Conservation (phyloP, 1,140 invertebrate genomes). For the Alviniconcha marisindica region DNA sequence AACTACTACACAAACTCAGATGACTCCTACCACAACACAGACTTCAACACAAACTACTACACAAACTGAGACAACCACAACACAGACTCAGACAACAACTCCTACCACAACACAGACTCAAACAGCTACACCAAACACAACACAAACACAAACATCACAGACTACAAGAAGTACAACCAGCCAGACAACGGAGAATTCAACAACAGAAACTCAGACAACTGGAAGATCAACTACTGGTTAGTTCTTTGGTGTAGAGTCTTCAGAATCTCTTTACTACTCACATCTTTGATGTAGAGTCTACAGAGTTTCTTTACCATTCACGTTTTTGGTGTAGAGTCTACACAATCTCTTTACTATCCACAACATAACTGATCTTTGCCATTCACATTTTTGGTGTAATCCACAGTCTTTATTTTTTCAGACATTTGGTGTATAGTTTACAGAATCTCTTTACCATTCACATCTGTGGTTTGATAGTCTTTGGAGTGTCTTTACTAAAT, state of each 20-base stretch:
- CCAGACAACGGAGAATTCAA: neutral
- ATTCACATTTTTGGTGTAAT: too few species aligned
- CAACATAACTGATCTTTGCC: too few species aligned
- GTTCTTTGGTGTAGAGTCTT: neutral
- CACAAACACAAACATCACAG: neutral
- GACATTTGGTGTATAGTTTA: too few species aligned
- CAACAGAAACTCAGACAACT: conserved; percentile 7
- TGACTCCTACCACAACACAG: conserved; percentile 14
- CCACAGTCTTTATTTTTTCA: too few species aligned
- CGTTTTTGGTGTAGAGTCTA: too few species aligned
- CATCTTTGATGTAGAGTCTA: too few species aligned
- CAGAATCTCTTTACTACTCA: too few species aligned
- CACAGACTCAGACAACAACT: conserved; percentile 5
- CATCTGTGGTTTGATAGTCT: too few species aligned
- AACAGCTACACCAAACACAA: neutral
- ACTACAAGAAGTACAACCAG: conserved; percentile 14
- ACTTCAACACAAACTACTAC: neutral
- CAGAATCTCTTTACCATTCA: too few species aligned
- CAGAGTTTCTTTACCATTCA: too few species aligned
- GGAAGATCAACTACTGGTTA: conserved; percentile 12
- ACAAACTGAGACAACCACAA: neutral
- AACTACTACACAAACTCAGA: conserved; percentile 14
- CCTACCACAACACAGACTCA: conserved; percentile 2
- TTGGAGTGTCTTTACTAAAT: too few species aligned
- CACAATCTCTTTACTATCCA: too few species aligned